Conservation (phyloP, 2,797 vertebrate species). For the Perodicticus potto region DNA sequence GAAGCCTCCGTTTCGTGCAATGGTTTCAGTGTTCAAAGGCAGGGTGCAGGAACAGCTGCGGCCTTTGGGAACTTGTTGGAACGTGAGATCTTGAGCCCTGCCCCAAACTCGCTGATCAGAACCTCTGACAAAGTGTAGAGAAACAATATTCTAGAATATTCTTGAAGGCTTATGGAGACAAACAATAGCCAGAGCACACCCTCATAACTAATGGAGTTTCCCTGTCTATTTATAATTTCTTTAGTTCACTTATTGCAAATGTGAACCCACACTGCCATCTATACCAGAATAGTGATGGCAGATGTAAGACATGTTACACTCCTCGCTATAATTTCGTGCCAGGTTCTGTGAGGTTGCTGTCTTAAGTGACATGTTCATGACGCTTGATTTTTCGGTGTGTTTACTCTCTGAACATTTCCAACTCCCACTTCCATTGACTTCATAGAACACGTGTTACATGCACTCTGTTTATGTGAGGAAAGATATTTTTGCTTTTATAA, state of each 20-base stretch:
- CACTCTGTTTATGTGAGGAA: background rate
- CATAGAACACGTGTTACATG: background rate
- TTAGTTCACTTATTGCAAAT: background rate
- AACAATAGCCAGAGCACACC: background rate
- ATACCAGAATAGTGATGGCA: accelerated
- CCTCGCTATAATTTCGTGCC: too few relatives aligned
- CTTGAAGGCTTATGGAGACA: background rate
- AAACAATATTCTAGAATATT: background rate
- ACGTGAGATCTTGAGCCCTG: background rate
- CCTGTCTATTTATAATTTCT: background rate
- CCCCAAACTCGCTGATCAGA: background rate
- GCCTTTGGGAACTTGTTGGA: background rate
- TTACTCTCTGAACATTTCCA: background rate
- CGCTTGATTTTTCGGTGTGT: background rate
- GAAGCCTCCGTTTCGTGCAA: too few relatives aligned
- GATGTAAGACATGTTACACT: background rate
- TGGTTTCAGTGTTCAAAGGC: background rate
- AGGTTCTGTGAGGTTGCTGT: background rate
- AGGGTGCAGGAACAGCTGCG: background rate
- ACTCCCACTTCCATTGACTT: background rate
- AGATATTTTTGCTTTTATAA: background rate
- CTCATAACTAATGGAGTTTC: background rate
- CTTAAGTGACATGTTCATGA: background rate
- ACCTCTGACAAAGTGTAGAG: too few relatives aligned
- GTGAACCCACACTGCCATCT: too few relatives aligned